A percentile compares a stretch with the other conserved stretches of the same genome.
phyloP scores from a whole-genome alignment of 2,113 vertebrate genomes.

The Chlorodrepanis virens region DNA sequence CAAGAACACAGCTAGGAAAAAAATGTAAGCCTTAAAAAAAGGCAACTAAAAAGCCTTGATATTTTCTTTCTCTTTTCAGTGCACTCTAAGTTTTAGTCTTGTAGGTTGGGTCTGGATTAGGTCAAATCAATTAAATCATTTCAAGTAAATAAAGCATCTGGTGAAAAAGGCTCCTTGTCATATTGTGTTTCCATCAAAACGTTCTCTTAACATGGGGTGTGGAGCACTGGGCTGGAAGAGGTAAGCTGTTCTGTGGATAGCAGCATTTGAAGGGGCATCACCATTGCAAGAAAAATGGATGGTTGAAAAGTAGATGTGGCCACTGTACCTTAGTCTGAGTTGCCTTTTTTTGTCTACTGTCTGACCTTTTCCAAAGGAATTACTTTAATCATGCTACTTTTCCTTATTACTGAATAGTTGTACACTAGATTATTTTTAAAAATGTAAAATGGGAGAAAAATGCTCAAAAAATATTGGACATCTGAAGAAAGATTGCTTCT shows the following conservation, averaged over 20 bases:
- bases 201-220: background rate
- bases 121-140: constrained; percentile 36
- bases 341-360: background rate
- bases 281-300: background rate
- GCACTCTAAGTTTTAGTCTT: background rate
- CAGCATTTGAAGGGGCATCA: background rate
- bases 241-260: background rate
- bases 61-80: background rate
- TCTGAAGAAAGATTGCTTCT: background rate
- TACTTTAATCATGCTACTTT: background rate
- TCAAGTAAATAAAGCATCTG: constrained; percentile 43
- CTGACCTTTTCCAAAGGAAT: background rate
- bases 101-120: background rate
- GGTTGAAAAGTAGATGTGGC: background rate
- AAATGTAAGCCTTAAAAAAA: background rate
- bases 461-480: background rate
- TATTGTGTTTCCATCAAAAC: constrained; percentile 26
- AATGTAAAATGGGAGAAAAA: background rate
- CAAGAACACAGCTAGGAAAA: background rate
- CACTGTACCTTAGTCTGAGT: background rate
- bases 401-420: background rate
- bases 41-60: background rate
- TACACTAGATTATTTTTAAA: background rate
- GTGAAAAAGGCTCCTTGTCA: constrained; percentile 15
- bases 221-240: constrained; percentile 27